Base-by-base conservation (phyloP, 1,140 invertebrate species). In the Diachasmimorpha longicaudata region DNA sequence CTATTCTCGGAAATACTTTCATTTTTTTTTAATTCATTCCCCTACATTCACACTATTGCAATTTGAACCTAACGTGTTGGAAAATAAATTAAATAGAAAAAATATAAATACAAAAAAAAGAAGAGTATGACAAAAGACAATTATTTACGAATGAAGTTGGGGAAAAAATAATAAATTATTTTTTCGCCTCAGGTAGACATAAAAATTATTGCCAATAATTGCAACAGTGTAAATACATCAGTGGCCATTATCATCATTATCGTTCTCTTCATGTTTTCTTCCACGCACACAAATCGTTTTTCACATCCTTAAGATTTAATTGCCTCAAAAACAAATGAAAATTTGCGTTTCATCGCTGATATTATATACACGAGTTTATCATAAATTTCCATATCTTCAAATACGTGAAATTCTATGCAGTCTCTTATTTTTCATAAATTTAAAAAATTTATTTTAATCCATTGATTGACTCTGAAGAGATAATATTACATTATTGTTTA, bases 1-100 rank as follows among this genome's bases (percentile, higher is more conserved):
- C 78, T 72, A 72, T 77, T 81, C 63, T 44, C 10, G 66, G 76
- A 78, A 72, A 78, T 70, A 74, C 44, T 74, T 76, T 69, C 44
- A 75, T 11, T 76, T 37, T 55, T 69, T 44, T 37, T 55, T 69
- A 31, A n/a, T 73, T 58, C 39, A n/a, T 63, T 42, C 21, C 14
- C 21, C 14, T 52, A 31, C 13, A 19, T 70, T 48, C 48, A 66
- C 46, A 46, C n/a, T 46, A 71, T 76, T 46, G 39, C 42, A 58
- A 39, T 70, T 70, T 10, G 13, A 10, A 70, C 11, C 31, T 58
- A 11, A 63, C 52, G 58, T 25, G 36, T 72, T 55, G 16, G n/a
- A 72, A 75, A 70, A 75, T 75, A 70, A 70, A 70, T 75, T 37
- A 39, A 66, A 37, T 31, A 39, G 52, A 19, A 70, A 68, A 70